These are phyloP conservation scores for Hemiscyllium ocellatum DNA, from an alignment of 2,113 vertebrate species.

Conservation along the genomic window DNA sequence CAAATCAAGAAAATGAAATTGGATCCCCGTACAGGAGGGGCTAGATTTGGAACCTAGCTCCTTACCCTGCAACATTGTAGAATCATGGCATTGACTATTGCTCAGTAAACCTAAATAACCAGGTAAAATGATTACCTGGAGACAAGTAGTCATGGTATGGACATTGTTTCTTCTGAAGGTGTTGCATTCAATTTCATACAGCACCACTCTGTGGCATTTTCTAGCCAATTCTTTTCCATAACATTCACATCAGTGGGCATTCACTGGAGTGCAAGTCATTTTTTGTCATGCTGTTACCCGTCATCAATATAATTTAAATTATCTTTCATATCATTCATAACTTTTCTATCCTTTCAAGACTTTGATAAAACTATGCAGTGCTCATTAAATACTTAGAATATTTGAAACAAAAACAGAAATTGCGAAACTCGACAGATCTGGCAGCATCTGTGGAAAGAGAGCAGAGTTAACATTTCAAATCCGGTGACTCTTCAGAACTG, in stretches of 20 bases:
- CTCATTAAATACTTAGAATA: not conserved
- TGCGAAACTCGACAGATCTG: too few species aligned
- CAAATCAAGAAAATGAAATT: too few species aligned
- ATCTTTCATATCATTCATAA: not conserved
- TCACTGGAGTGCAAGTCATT: not conserved
- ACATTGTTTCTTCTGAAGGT: not conserved
- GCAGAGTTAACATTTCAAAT: too few species aligned
- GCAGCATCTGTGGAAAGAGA: too few species aligned
- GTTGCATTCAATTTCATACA: not conserved
- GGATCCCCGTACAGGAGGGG: too few species aligned
- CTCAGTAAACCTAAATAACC: too few species aligned
- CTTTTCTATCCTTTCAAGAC: not conserved
- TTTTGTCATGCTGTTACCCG: not conserved
- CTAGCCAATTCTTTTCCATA: not conserved
- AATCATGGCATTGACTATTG: too few species aligned
- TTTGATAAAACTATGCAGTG: not conserved
- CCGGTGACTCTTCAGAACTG: too few species aligned
- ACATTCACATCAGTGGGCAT: not conserved
- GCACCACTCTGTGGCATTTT: not conserved
- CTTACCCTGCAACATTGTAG: too few species aligned
- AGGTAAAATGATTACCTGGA: too few species aligned
- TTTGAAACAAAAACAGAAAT: not conserved
- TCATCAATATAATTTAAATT: not conserved
- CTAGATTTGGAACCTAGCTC: too few species aligned
- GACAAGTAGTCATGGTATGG: not conserved